Conservation (phyloP, 2,113 vertebrate genomes). For the Arenaria interpres region DNA sequence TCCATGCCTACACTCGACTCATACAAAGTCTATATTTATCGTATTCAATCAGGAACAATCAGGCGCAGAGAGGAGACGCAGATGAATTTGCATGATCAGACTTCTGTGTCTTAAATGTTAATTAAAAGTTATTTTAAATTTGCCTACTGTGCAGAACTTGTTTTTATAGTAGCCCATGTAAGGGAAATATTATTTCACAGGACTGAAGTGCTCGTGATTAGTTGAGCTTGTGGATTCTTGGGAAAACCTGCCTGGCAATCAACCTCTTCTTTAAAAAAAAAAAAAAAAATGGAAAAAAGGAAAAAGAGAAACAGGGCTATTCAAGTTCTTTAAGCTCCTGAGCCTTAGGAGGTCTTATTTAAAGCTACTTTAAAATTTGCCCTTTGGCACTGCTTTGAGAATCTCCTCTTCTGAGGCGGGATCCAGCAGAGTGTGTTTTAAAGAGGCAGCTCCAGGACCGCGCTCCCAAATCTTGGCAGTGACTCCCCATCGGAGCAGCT, state of each 20-base stretch:
- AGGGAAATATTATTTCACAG: slow-evolving; percentile 56
- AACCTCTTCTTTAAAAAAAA: neutral
- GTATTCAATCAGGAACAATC: slow-evolving; percentile 75
- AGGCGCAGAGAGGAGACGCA: slow-evolving; percentile 56
- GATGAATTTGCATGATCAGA: slow-evolving; percentile 62
- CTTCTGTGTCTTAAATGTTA: slow-evolving; percentile 71
- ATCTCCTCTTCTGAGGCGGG: neutral
- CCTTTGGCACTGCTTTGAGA: slow-evolving; percentile 66
- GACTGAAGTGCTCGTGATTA: slow-evolving; percentile 59
- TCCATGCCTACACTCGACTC: slow-evolving; percentile 26
- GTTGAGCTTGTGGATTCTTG: slow-evolving; percentile 29
- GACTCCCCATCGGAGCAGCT: neutral
- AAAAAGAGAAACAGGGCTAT: slow-evolving; percentile 1
- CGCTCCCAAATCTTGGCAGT: neutral
- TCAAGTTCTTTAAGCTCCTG: slow-evolving; percentile 58
- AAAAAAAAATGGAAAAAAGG: neutral
- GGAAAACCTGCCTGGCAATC: slow-evolving; percentile 55
- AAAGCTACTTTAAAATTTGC: slow-evolving; percentile 72
- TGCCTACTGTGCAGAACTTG: slow-evolving; percentile 62
- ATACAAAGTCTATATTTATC: slow-evolving; percentile 68
- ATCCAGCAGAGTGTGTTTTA: neutral
- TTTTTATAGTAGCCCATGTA: slow-evolving; percentile 55
- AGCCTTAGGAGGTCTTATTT: slow-evolving; percentile 67
- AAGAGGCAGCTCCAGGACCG: neutral
- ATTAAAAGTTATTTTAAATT: slow-evolving; percentile 70